phyloP scores from a whole-genome alignment of 2,888 invertebrate species.

The Ennomos erosarius region DNA sequence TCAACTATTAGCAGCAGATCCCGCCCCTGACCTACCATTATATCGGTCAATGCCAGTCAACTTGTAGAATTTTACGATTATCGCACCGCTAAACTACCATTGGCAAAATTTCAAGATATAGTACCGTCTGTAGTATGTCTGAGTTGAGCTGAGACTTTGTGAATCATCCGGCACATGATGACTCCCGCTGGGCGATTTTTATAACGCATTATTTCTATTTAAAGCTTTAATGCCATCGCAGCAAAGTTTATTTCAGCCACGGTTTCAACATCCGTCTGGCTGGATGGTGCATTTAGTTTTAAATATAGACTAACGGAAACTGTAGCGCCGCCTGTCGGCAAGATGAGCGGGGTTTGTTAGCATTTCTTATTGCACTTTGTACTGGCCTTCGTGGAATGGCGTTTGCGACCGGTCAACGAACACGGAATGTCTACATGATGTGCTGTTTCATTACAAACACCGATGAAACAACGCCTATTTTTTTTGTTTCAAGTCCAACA shows the following conservation, averaged over 20 bases:
- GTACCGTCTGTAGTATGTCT: constrained; percentile 82
- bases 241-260: constrained; percentile 49
- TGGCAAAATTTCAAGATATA: constrained; percentile 82
- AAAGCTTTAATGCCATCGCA: constrained; percentile 48
- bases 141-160: constrained; percentile 53
- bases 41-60: constrained; percentile 77
- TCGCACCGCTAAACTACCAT: constrained; percentile 74
- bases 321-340: constrained; percentile 49
- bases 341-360: constrained; percentile 37
- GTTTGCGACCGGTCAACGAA: constrained; percentile 37
- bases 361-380: constrained; percentile 66
- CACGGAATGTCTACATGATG: not conserved
- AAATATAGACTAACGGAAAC: constrained; percentile 82
- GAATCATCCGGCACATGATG: constrained; percentile 64
- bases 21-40: constrained; percentile 74
- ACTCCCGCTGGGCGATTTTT: constrained; percentile 61
- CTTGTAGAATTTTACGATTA: constrained; percentile 78
- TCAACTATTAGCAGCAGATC: constrained; percentile 45
- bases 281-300: constrained; percentile 59
- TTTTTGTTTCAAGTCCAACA: too few relatives aligned
- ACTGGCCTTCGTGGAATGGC: constrained; percentile 78
- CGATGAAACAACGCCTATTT: too few relatives aligned
- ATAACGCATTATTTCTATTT: constrained; percentile 47
- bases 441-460: too few relatives aligned
- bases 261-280: constrained; percentile 36